Evolutionary conservation across 2,888 invertebrate genomes (phyloP).

Genomic region (Scelioninae gen. 1): DNA sequence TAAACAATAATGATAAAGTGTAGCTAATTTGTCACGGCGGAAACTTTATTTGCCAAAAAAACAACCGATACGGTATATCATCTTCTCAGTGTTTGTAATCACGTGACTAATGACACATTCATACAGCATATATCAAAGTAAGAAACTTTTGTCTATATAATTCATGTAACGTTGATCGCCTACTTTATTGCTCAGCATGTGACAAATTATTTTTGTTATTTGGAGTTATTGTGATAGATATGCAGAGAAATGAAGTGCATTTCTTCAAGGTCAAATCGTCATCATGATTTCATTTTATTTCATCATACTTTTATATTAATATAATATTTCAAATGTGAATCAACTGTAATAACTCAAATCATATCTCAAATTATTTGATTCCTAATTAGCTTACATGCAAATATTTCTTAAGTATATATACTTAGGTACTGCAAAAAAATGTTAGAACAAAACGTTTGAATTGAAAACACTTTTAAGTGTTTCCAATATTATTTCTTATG

Average conservation of each 20-base stretch:
- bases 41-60: constrained; percentile 36
- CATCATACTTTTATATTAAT: no score
- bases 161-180: constrained; percentile 14
- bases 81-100: constrained; percentile 15
- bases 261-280: not conserved
- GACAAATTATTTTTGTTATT: constrained; percentile 17
- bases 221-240: constrained; percentile 7
- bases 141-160: constrained; percentile 14
- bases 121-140: constrained; percentile 1
- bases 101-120: constrained; percentile 29
- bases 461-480: no score
- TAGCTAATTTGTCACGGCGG: constrained; percentile 30
- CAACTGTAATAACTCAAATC: no score
- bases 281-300: no score
- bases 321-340: no score
- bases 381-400: no score
- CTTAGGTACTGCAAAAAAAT: no score
- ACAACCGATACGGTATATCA: constrained; percentile 24
- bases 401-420: no score
- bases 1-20: constrained; percentile 24
- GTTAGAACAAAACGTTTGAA: no score
- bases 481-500: no score
- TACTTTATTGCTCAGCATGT: constrained; percentile 8
- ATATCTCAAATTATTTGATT: no score
- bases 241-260: not conserved